Evolutionary conservation across 2,113 vertebrate genomes (phyloP), one percentile per base, ranked within the genome.

Genomic region (Cheilinus undulatus): DNA sequence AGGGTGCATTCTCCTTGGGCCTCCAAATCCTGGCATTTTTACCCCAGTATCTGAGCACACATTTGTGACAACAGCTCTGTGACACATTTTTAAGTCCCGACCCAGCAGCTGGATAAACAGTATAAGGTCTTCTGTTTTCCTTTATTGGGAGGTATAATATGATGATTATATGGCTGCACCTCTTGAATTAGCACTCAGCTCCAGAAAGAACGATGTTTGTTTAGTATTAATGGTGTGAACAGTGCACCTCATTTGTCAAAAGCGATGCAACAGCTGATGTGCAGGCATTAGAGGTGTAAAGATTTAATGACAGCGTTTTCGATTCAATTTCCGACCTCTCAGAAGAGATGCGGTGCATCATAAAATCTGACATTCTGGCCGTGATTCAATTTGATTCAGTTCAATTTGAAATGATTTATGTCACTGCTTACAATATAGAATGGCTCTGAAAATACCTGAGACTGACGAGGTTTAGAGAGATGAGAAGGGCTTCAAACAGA

Each of bases 311-410:
- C 22, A 15, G 26, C 6, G 7, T 45, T 27, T 66, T 72, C 1
- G 2, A 71, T 86, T 69, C 17, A 30, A 62, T 60, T 76, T 76
- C 40, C n/a, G 8, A 11, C 52, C 63, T 24, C 22, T 77, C 15
- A 11, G 38, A 60, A 26, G 64, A 49, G 46, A 83, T 9, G 57
- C 45, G 7, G 14, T 17, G 17, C 54, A 51, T 56, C 45, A 66
- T 80, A 77, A 65, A 80, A 32, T 24, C 65, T 80, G 72, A 80
- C 80, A 78, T 68, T 71, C 61, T 64, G 58, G 66, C 54, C 45
- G 38, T 72, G 76, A 80, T 67, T 87, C 50, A 63, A 12, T 76
- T 76, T 66, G 61, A 74, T 68, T 68, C 58, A 71, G 11, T 52
- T 78, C 57, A 42, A 48, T 58, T 64, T 76, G 14, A 76, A 61